Base-by-base conservation (phyloP, 1,140 invertebrate genomes). In the Caerostris darwini region DNA sequence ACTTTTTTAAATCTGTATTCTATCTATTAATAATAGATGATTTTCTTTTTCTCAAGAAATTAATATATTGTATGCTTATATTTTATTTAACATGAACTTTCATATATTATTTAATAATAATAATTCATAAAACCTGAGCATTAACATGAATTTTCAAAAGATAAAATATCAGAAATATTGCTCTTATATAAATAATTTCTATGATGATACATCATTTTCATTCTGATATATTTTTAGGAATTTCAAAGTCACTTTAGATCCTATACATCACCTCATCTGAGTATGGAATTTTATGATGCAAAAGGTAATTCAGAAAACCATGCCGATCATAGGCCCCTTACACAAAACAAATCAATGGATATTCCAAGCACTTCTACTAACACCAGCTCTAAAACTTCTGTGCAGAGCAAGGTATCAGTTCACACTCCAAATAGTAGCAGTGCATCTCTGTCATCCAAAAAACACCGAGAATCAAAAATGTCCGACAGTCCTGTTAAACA, bases 181-280 rank as follows among this genome's bases (percentile, higher is more conserved):
- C 34, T 34, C 34, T 34, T 34, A 34, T 34, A 34, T 34, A 34
- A 34, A 34, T 34, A 34, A 34, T 34, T 34, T 34, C 34, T 34
- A 34, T 34, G 34, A 34, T 34, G 34, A 34, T 34, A 34, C 34
- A 34, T 34, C 34, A 34, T 34, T 34, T 34, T 34, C 34, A 34
- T 34, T 34, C 34, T 34, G 34, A 34, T 50, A 50, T 71, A 50
- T 71, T 71, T 34, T 10, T 8, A 71, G 69, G 69, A 71, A 71
- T 71, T 71, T 71, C 69, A 71, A 12, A 71, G 69, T 34, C 69
- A 71, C 12, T 71, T 71, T 50, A 50, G 69, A 71, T 71, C 69
- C n/a, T 71, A 71, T 8, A 34, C 69, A 50, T n/a, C 69, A 71
- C 19, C 69, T 8, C 34, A 34, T 34, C 34, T 7, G 7, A 12